phyloP scores from a whole-genome alignment of 2,888 invertebrate species.

The Metacarcinus magister region DNA sequence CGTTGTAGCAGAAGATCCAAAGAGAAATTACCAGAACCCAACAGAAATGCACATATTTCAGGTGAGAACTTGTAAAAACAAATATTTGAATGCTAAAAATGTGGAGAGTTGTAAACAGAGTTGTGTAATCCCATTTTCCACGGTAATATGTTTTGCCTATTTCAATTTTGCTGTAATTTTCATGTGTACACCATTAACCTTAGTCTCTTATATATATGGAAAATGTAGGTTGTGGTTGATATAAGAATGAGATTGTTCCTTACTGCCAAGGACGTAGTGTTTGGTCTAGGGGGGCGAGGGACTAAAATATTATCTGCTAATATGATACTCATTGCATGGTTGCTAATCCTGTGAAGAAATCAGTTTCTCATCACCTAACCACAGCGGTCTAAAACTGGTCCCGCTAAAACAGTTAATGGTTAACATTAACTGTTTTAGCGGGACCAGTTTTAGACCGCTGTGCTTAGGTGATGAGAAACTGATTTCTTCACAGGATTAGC shows the following conservation, averaged over 20 bases:
- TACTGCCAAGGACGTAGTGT: neutral
- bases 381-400: neutral
- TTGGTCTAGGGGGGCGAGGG: no score
- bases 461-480: neutral
- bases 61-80: slow-evolving; percentile 83
- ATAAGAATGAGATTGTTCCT: neutral
- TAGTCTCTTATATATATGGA: no score
- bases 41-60: slow-evolving; percentile 97
- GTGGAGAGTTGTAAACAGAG: neutral
- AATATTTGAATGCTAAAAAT: neutral
- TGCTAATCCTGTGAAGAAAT: neutral
- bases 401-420: neutral
- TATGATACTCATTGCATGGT: neutral
- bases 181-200: neutral
- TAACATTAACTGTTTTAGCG: neutral
- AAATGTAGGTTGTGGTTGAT: neutral
- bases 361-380: neutral
- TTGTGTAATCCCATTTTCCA: neutral
- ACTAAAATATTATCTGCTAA: no score
- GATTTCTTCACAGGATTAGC: neutral
- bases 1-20: slow-evolving; percentile 92
- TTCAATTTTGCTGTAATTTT: neutral
- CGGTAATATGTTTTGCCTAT: neutral
- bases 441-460: neutral
- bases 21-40: slow-evolving; percentile 84